These are phyloP conservation scores for Seladonia tumulorum DNA, from an alignment of 2,888 invertebrate species.

Conservation along the genomic window DNA sequence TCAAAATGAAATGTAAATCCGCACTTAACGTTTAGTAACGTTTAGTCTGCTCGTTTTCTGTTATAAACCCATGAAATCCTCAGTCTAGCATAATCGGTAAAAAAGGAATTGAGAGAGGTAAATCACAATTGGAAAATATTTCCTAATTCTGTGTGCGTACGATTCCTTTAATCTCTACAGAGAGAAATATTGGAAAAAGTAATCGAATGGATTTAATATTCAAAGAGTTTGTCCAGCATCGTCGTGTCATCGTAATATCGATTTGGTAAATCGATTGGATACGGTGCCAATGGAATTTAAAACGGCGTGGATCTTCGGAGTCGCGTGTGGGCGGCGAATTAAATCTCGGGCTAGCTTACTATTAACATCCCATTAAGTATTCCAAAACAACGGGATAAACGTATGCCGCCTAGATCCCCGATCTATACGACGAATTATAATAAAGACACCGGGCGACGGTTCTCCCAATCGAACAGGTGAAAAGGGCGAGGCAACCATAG, in stretches of 20 bases:
- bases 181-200: background rate
- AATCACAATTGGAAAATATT: too few relatives aligned
- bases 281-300: background rate
- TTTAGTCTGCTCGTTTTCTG: too few relatives aligned
- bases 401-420: background rate
- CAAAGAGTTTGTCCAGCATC: background rate
- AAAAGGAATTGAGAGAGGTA: too few relatives aligned
- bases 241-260: background rate
- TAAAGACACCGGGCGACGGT: slow-evolving; percentile 15
- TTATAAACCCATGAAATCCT: too few relatives aligned
- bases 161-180: too few relatives aligned
- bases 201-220: background rate
- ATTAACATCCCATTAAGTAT: slow-evolving; percentile 3
- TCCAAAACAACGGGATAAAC: background rate
- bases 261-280: background rate
- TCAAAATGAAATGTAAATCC: too few relatives aligned
- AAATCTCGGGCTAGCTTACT: background rate
- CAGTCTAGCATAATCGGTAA: too few relatives aligned
- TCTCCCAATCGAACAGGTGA: slow-evolving; percentile 19
- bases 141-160: too few relatives aligned
- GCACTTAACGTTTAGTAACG: too few relatives aligned
- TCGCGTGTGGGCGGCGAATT: slow-evolving; percentile 2
- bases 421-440: slow-evolving; percentile 16
- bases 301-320: background rate
- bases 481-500: background rate